A percentile compares a stretch with the other conserved stretches of the same genome.
Evolutionary conservation across 2,888 invertebrate genomes (phyloP).

Genomic region (Agrochola circellaris): DNA sequence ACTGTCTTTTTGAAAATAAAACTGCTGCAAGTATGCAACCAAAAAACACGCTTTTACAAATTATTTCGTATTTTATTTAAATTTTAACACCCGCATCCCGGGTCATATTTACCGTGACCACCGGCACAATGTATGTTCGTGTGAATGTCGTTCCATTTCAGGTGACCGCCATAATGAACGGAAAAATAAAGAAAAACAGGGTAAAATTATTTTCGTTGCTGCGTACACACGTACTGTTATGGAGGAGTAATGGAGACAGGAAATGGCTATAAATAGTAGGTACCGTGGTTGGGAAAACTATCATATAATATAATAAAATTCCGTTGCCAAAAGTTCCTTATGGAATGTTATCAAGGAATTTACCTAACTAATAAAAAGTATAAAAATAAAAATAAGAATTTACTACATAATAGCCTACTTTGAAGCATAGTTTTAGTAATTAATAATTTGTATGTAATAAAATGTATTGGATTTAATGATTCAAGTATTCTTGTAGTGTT

Average conservation of each 20-base stretch:
- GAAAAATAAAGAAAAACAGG: slow-evolving; percentile 39
- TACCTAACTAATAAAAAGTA: too few relatives aligned
- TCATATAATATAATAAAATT: too few relatives aligned
- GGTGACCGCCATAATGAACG: slow-evolving; percentile 28
- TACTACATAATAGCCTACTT: neutral
- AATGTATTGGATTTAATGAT: neutral
- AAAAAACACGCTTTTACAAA: slow-evolving; percentile 20
- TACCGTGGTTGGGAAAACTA: neutral
- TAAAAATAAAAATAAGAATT: too few relatives aligned
- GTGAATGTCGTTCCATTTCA: slow-evolving; percentile 49
- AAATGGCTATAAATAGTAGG: neutral
- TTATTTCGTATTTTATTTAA: slow-evolving; percentile 51
- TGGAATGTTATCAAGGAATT: neutral
- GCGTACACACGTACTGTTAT: neutral
- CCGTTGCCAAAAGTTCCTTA: neutral
- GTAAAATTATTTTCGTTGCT: slow-evolving; percentile 13
- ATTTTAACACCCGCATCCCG: slow-evolving; percentile 50
- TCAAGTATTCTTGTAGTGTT: neutral
- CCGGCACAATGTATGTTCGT: slow-evolving; percentile 34
- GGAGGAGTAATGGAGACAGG: neutral
- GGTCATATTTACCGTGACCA: slow-evolving; percentile 31
- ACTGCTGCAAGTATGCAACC: slow-evolving; percentile 3
- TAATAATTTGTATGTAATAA: neutral
- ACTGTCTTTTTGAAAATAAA: neutral
- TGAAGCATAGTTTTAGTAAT: too few relatives aligned